Evolutionary conservation across 92 coral and sea anemone species (phyloP), one percentile per base, ranked within the genome.

Genomic region (Micromussa lordhowensis): DNA sequence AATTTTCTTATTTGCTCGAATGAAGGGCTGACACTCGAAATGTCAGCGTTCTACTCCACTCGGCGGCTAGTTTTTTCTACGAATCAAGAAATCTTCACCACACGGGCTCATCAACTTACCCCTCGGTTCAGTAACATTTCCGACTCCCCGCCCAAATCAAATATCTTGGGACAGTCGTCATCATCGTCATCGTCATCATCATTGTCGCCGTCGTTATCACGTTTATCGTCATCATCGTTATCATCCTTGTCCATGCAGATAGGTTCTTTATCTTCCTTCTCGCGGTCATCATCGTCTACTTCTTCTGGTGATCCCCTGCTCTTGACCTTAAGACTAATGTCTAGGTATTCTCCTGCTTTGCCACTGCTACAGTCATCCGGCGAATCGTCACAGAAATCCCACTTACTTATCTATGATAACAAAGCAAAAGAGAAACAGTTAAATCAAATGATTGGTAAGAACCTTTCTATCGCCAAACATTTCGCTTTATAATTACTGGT

Each of bases 151-250:
- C 89, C 89, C 57, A 77, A 34, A 77, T 79, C 72, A 30, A 14
- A 64, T 63, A 77, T 51, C 7, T 17, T 26, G 34, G 82, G 83
- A 21, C 84, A 77, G 49, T 86, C 84, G 9, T 85, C 88, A 17
- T 77, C 84, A 7, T 85, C 88, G 17, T 77, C 84, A 78, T 77
- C 89, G n/a, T 76, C 51, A 31, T 86, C 77, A 34, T 85, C 89
- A 3, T 86, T 64, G 3, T 86, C 40, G 31, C 68, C 59, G 18
- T 79, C 14, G 16, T 61, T 32, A 54, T 61, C 59, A 11, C 29
- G 9, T 8, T 82, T 61, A 22, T 82, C 54, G 18, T 86, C 89
- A 40, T 77, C 77, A 7, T 75, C 22, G 22, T 85, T 44, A 59
- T 77, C 89, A 16, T 86, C 76, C 21, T 86, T 70, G 35, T 77